Evolutionary conservation across 2,797 vertebrate species (phyloP), one percentile per base, ranked within the genome.

Genomic region (Enteromius treurensis): DNA sequence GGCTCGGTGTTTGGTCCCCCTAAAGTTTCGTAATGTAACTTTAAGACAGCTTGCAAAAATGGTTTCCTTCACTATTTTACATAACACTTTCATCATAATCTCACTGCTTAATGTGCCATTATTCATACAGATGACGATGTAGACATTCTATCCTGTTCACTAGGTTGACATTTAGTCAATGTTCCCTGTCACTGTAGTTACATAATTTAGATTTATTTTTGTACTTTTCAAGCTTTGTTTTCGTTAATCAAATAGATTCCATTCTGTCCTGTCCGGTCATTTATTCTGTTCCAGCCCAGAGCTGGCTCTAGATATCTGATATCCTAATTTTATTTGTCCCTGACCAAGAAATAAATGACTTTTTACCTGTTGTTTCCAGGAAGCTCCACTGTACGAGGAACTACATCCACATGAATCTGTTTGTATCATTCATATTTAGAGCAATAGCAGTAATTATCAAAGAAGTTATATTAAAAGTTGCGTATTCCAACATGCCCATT

Each of bases 351-450:
- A 49, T 67, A 29, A 79, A 89, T 90, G 1, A 53, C 77, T 29
- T 80, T 82, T 55, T 83, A 19, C 85, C 73, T 86, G 84, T 81
- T 88, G 90, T 87, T 88, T 73, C 85, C 94, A 99, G 98, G 92
- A 99, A 96, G 92, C 96, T 99, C 80, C 98, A 99, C 91, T 99
- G 98, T 81, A 98, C 97, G 67, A 96, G 98, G 87, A 99, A 98
- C 89, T 99, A 97, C 92, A 99, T 99, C 91, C 98, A 99, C 89
- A 97, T 99, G 95, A 99, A 99, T 90, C 89, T 99, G 88, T 99
- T 99, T 86, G 93, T 95, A 55, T 98, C 98, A 0, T 99, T 99
- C 89, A 97, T 99, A 88, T 87, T 99, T 89, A 94, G 95, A 89
- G 96, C 96, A 0, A 49, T 88, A 42, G 94, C 94, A 0, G 92